phyloP scores from a whole-genome alignment of 1,140 invertebrate genomes.

The Lordiphosa mommai region DNA sequence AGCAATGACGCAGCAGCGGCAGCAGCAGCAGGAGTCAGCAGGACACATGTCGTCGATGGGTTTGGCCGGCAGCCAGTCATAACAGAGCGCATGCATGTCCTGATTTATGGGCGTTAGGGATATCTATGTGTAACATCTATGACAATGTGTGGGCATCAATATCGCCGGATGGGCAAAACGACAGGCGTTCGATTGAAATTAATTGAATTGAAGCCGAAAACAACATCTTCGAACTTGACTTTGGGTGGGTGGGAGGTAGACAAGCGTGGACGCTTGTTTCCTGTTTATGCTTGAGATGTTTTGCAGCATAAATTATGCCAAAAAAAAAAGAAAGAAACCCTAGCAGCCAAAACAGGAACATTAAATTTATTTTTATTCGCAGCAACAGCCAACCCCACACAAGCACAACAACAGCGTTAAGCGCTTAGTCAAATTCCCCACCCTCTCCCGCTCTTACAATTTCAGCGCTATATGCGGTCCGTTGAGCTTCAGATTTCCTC shows the following conservation, averaged over 20 bases:
- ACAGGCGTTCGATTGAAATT: constrained; percentile 80
- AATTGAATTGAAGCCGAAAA: constrained; percentile 73
- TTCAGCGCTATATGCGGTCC: constrained; percentile 63
- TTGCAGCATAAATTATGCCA: constrained; percentile 65
- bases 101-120: constrained; percentile 56
- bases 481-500: constrained; percentile 57
- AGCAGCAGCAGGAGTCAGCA: constrained; percentile 47
- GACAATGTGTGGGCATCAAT: constrained; percentile 39
- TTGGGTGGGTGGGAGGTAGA: neutral
- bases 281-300: constrained; percentile 74
- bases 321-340: constrained; percentile 13
- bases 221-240: constrained; percentile 40
- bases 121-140: constrained; percentile 44
- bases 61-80: constrained; percentile 43
- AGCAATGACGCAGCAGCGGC: constrained; percentile 70
- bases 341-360: constrained; percentile 61
- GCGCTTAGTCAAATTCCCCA: constrained; percentile 29
- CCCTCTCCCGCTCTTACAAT: constrained; percentile 17
- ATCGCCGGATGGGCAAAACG: constrained; percentile 61
- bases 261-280: constrained; percentile 49
- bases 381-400: constrained; percentile 46
- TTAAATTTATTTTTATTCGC: constrained; percentile 77
- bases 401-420: constrained; percentile 26
- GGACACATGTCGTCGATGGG: constrained; percentile 56
- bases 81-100: constrained; percentile 51